Base-by-base conservation (phyloP, 2,113 vertebrate genomes). In the Forbesichthys agassizii region DNA sequence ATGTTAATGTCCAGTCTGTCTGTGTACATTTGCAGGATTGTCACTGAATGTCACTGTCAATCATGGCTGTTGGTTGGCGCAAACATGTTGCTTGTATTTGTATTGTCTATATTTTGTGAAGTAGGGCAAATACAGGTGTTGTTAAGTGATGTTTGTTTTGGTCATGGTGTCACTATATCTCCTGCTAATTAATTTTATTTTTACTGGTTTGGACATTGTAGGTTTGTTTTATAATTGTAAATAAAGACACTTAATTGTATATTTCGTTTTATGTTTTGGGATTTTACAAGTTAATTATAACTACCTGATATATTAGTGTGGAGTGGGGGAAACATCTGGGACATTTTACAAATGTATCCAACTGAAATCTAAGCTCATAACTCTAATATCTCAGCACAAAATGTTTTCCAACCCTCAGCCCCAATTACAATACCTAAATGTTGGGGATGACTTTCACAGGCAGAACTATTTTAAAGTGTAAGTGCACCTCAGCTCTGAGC, bases 161-260 rank as follows among this genome's bases (percentile, higher is more conserved):
- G 69, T 75, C 12, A 53, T 48, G 47, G 46, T 70, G 57, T 78
- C 52, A 18, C 58, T 61, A 66, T 42, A 72, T 65, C 11, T 3
- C 36, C 67, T 10, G 48, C 10, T 33, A 53, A 18, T 27, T 27
- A 27, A 27, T 27, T 27, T 27, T 2, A 27, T 78, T 88, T 85
- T 62, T 9, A 65, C 48, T 67, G 48, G 68, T 69, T 33, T 33
- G 42, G 73, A 54, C 59, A 69, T 71, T 76, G 57, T 77, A 64
- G 66, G 64, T 75, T 81, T 90, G 65, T 73, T 88, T 87, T 90
- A 75, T 91, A 90, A 27, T 73, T 91, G 84, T 92, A 84, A 92
- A 92, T 91, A 92, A 91, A 92, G 47, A 65, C 61, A 7, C 49
- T 55, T 48, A 59, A 83, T n/a, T 75, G 68, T 64, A 58, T 78